Evolutionary conservation across 2,797 vertebrate genomes (phyloP), one percentile per base, ranked within the genome.

Genomic region (Trachops cirrhosus): DNA sequence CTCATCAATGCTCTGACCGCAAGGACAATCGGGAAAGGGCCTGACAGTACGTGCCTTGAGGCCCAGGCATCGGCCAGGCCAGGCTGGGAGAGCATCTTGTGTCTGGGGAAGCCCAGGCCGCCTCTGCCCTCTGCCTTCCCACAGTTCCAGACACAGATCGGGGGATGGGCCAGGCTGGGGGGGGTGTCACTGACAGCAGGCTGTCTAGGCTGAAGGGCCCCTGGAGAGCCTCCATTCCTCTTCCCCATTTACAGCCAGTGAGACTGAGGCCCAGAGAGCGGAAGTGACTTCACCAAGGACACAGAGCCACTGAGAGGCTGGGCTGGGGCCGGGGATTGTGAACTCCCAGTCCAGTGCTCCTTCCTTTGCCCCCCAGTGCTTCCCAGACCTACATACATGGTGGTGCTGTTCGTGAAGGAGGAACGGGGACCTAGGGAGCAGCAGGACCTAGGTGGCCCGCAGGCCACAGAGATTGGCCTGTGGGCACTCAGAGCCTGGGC

Each of bases 241-340:
- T 68, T 54, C 24, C 59, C 87, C 32, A 41, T 18, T 29, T 29
- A 48, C 0, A 52, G 62, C 14, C 78, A 78, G 80, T 32, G 19
- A 94, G 71, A 86, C 39, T 12, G 29, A 59, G 80, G 79, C n/a
- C 46, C 67, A 50, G 84, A 93, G 18, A 89, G 29, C 16, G 50
- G 46, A 16, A 84, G 46, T 21, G 26, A 46, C 39, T 87, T 73
- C 86, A 48, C 68, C 68, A 64, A 85, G 48, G 77, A 97, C 57
- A 67, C 21, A 37, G 24, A 86, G 71, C 26, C 5, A 74, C 7
- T 9, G 26, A 50, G 32, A 14, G 46, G 16, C 85, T 50, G n/a
- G 59, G 39, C 86, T 24, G 8, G 34, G 77, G 54, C 9, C 37
- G 29, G 9, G 29, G 16, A 67, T 14, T 77, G 41, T 50, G 21